phyloP scores from a whole-genome alignment of 2,113 vertebrate species.

The Myanophis thanlyinensis region DNA sequence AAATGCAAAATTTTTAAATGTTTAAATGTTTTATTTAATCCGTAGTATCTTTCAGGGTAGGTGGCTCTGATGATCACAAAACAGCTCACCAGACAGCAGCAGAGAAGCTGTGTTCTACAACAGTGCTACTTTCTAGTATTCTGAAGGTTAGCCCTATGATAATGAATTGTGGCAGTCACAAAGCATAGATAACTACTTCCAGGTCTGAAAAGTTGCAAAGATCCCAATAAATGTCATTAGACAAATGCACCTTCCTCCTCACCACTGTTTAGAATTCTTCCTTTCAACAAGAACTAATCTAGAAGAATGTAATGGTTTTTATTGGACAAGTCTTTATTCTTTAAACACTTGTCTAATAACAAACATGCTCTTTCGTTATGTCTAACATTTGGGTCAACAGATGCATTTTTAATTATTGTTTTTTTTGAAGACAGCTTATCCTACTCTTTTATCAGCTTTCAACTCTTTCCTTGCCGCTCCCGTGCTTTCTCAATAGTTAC shows the following conservation, averaged over 20 bases:
- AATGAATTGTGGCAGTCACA: neutral
- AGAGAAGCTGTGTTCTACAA: neutral
- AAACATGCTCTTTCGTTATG: neutral
- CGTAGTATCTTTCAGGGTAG: neutral
- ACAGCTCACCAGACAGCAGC: neutral
- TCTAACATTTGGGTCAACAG: conserved; percentile 27
- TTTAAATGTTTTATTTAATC: neutral
- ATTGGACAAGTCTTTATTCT: neutral
- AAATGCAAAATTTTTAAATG: neutral
- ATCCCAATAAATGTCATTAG: neutral
- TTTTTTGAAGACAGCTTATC: neutral
- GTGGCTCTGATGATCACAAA: neutral
- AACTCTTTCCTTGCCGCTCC: neutral
- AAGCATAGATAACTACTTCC: neutral
- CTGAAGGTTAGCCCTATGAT: neutral
- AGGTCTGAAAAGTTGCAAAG: neutral
- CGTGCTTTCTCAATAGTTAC: neutral
- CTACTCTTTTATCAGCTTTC: neutral
- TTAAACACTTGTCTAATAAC: neutral
- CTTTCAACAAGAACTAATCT: neutral
- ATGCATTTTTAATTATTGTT: neutral
- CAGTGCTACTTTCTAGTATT: neutral
- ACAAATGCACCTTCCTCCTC: neutral
- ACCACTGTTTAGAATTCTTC: neutral
- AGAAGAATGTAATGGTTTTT: neutral